These are phyloP conservation scores for Sphinx pinastri DNA, from an alignment of 2,888 invertebrate genomes.

Conservation along the genomic window DNA sequence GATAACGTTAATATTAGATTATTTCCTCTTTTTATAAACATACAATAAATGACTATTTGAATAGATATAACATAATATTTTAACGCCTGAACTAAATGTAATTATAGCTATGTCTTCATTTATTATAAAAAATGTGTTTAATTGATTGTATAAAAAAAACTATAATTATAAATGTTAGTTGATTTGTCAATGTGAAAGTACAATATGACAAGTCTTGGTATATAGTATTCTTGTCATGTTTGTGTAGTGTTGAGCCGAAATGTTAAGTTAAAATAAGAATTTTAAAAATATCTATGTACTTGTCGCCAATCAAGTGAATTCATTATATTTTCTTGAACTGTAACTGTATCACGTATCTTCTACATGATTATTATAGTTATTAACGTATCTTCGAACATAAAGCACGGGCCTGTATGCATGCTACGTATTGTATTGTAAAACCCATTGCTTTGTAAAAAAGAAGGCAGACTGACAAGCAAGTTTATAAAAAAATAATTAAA, in stretches of 20 bases:
- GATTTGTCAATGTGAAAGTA: neutral
- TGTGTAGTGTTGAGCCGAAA: neutral
- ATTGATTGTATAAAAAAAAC: neutral
- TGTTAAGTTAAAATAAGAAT: neutral
- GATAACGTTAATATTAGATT: neutral
- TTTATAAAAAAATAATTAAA: too few species aligned
- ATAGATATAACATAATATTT: neutral
- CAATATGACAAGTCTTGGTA: neutral
- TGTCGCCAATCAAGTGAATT: neutral
- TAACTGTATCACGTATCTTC: too few species aligned
- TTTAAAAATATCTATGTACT: neutral
- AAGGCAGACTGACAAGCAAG: too few species aligned
- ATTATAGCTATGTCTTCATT: conserved; percentile 14
- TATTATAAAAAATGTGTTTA: neutral
- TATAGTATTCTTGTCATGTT: neutral
- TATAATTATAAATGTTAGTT: neutral
- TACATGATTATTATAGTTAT: neutral
- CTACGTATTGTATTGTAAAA: neutral
- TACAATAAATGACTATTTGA: neutral
- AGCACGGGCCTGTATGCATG: neutral
- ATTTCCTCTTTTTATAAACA: neutral
- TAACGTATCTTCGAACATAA: too few species aligned
- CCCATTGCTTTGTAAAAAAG: too few species aligned
- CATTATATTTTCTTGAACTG: too few species aligned
- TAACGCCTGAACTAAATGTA: neutral